These are phyloP conservation scores for Aporophyla nigra DNA, from an alignment of 2,888 invertebrate genomes.

Conservation along the genomic window DNA sequence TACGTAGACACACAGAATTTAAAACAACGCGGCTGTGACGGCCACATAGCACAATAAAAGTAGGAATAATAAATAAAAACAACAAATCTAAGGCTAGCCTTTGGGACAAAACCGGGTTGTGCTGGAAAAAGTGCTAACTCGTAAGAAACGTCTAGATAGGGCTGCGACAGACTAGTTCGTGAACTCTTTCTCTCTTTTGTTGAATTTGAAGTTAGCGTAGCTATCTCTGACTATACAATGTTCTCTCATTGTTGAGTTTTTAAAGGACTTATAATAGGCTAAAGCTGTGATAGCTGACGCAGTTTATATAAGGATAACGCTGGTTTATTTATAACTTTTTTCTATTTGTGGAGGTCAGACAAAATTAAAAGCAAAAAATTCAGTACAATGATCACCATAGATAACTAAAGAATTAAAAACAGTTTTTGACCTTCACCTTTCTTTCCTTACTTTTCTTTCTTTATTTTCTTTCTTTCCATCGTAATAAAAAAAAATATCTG, in stretches of 20 bases:
- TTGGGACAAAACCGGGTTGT: constrained; percentile 59
- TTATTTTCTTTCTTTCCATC: no score
- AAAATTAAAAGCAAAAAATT: no score
- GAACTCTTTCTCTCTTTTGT: constrained; percentile 28
- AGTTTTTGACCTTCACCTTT: no score
- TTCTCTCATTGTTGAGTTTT: constrained; percentile 27
- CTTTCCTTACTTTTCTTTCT: no score
- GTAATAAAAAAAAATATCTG: no score
- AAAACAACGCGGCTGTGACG: constrained; percentile 50
- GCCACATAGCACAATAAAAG: constrained; percentile 53
- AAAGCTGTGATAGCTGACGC: no score
- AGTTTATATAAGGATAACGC: not conserved
- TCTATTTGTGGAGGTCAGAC: no score
- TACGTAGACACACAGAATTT: constrained; percentile 49
- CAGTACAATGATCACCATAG: no score
- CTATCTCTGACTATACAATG: constrained; percentile 6
- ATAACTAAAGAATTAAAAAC: no score
- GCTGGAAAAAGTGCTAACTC: constrained; percentile 79
- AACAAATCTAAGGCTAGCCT: constrained; percentile 73
- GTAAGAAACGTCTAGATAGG: constrained; percentile 72
- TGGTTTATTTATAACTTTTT: no score
- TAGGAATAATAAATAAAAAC: constrained; percentile 65
- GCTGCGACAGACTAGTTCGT: constrained; percentile 61
- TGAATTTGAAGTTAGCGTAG: constrained; percentile 34
- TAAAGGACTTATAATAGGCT: constrained; percentile 3